These are phyloP conservation scores for Caenorhabditis inopinata DNA, from an alignment of 1,140 invertebrate species.

Conservation along the genomic window DNA sequence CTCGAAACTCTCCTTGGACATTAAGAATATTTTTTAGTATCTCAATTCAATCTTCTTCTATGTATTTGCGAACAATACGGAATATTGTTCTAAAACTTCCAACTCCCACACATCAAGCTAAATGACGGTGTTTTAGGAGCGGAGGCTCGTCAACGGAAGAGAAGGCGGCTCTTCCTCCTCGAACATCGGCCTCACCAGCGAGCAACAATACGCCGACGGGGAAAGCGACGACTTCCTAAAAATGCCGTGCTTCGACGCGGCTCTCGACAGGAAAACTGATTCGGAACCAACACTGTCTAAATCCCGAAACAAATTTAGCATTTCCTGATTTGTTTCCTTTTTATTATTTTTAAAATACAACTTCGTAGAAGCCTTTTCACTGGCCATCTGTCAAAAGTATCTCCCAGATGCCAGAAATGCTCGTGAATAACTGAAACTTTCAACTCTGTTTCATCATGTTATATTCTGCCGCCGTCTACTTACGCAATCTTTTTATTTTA, in stretches of 20 bases:
- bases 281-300: constrained; percentile 9
- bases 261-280: not conserved
- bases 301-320: not conserved
- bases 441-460: not conserved
- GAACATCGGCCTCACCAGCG: not conserved
- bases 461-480: no score
- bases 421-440: not conserved
- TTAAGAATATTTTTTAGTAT: no score
- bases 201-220: not conserved
- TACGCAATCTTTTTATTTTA: not conserved
- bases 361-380: not conserved
- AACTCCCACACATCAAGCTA: not conserved
- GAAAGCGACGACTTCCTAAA: constrained; percentile 23
- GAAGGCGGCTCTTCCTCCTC: not conserved
- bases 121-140: not conserved
- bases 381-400: not conserved
- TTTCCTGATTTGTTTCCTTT: no score
- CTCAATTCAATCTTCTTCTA: no score
- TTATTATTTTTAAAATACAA: no score
- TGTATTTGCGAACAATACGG: no score
- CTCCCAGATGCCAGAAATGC: not conserved
- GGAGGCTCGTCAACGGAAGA: not conserved
- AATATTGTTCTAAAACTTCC: no score
- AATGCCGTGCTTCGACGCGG: not conserved
- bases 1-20: no score